Base-by-base conservation (phyloP, 2,797 vertebrate species). In the Leptodactylus fallax region DNA sequence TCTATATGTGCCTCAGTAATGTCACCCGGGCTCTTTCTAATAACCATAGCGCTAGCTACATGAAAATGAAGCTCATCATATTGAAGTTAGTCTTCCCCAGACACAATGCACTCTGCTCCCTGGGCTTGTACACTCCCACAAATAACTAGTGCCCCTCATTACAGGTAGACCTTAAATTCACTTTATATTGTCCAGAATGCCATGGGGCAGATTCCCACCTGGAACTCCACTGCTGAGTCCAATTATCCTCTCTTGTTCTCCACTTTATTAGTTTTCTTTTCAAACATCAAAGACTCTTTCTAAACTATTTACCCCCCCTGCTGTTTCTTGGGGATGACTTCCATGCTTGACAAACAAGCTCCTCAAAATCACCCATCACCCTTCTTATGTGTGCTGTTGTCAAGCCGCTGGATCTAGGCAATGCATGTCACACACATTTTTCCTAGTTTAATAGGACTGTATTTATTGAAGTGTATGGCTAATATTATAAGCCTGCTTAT, bases 181-280 rank as follows among this genome's bases (percentile, higher is more conserved):
- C 85, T 60, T 58, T 89, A 77, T 69, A 89, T 72, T 89, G 83
- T 85, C 84, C 87, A 82, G 78, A 86, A 89, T 89, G 88, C 88
- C 88, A 89, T 63, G 84, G 85, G 88, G 88, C 88, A 76, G 87
- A 89, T 89, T 89, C 88, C 85, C 85, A 89, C 88, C 88, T 89
- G 88, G 88, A 89, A 77, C 45, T 83, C 53, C 67, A 76, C 84
- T 86, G 72, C 63, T 79, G 60, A 89, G 83, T 55, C 80, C 80
- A 89, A 89, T 89, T 89, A 89, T 86, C 84, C 88, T 83, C 84
- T 69, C 88, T 89, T 89, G 88, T 86, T 89, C 88, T 89, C 79
- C 77, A 63, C 71, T 89, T 89, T 89, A 89, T 89, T 89, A 86
- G 88, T 55, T 89, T 89, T 89, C 78, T 89, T 86, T 86, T 86